A percentile compares a stretch with the other conserved stretches of the same genome.
phyloP scores from a whole-genome alignment of 1,140 invertebrate species.

The Rhynchophorus ferrugineus region DNA sequence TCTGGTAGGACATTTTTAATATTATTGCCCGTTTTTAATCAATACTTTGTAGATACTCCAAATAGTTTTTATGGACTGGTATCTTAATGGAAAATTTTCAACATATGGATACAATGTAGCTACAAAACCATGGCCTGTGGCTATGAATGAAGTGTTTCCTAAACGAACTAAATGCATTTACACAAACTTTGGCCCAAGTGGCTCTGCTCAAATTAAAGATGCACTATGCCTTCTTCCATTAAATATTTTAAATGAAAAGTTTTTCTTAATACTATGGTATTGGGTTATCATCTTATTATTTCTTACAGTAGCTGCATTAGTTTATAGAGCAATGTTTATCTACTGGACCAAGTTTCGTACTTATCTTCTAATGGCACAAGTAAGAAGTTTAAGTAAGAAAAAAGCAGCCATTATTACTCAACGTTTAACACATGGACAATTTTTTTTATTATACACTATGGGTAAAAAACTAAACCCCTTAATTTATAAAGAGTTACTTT shows the following conservation, averaged over 20 bases:
- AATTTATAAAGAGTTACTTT: conserved; percentile 50
- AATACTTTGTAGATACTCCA: conserved; percentile 47
- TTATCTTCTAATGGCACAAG: conserved; percentile 49
- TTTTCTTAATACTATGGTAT: conserved; percentile 72
- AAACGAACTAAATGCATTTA: conserved; percentile 76
- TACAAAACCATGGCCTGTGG: conserved; percentile 41
- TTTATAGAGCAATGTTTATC: conserved; percentile 51
- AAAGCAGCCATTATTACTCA: conserved; percentile 48
- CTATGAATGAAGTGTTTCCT: conserved; percentile 60
- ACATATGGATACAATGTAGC: conserved; percentile 58
- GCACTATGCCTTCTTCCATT: conserved; percentile 65
- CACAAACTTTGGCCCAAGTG: conserved; percentile 55
- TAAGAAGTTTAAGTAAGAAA: conserved; percentile 43
- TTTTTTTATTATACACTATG: conserved; percentile 60
- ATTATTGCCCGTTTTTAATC: conserved; percentile 24
- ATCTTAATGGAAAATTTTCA: conserved; percentile 65
- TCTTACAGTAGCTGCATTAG: conserved; percentile 53
- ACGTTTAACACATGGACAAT: conserved; percentile 54
- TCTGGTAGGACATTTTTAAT: conserved; percentile 48
- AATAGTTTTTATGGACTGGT: conserved; percentile 60
- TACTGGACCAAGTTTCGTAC: conserved; percentile 44
- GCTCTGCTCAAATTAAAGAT: conserved; percentile 52
- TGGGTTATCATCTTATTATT: conserved; percentile 66
- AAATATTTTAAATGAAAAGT: conserved; percentile 75
- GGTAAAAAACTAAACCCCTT: conserved; percentile 59